Percentiles rank a stretch among this genome's conserved stretches.
Conservation (phyloP, 30 jellyfish, hydroid and myxozoan species). For the Hydractinia echinata region DNA sequence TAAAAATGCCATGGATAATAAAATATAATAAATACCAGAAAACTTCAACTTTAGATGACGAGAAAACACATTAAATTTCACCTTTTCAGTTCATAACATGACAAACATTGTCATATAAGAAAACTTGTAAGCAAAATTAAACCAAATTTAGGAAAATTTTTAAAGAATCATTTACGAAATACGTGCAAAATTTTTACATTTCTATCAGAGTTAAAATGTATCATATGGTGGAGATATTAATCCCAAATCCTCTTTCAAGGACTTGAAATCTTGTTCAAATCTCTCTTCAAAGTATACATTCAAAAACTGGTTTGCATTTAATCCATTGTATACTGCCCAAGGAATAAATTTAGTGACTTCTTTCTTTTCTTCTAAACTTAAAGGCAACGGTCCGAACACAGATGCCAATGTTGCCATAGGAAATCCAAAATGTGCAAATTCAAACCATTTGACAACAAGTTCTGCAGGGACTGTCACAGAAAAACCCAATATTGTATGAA, state of each 20-base stretch:
- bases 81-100: no score
- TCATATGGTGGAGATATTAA: slow-evolving; percentile 48
- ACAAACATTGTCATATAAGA: no score
- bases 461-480: slow-evolving; percentile 77
- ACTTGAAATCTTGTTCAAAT: slow-evolving; percentile 64
- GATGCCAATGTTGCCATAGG: slow-evolving; percentile 88
- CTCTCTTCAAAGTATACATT: slow-evolving; percentile 79
- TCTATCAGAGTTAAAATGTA: neutral
- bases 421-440: slow-evolving; percentile 75
- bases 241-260: slow-evolving; percentile 44
- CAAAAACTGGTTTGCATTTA: slow-evolving; percentile 51
- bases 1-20: no score
- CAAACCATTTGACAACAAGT: slow-evolving; percentile 95
- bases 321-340: slow-evolving; percentile 94
- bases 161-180: neutral
- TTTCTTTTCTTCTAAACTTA: slow-evolving; percentile 37
- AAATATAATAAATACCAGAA: no score
- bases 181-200: no score
- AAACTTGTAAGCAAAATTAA: neutral
- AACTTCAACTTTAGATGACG: no score
- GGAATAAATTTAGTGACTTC: slow-evolving; percentile 55
- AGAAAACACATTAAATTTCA: no score
- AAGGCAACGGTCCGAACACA: slow-evolving; percentile 72
- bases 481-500: slow-evolving; percentile 69
- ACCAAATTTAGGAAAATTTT: neutral